Evolutionary conservation across 2,113 vertebrate species (phyloP).

Genomic region (Calyptomena viridis): DNA sequence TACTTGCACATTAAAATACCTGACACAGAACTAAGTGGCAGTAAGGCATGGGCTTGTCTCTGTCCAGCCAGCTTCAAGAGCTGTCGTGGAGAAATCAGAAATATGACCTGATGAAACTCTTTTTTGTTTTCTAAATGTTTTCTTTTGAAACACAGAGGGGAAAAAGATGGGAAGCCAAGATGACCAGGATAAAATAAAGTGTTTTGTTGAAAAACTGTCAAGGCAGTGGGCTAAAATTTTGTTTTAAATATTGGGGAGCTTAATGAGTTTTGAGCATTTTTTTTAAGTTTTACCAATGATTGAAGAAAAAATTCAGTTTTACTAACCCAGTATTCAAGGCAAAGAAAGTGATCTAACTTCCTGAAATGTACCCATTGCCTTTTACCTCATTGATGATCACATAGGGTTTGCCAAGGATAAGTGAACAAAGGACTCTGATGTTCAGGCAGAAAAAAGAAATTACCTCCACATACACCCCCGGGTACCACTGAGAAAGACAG

Average conservation of each 20-base stretch:
- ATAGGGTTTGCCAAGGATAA: neutral
- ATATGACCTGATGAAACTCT: rapidly evolving
- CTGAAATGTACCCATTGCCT: neutral
- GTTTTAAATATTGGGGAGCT: neutral
- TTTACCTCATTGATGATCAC: neutral
- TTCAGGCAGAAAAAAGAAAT: neutral
- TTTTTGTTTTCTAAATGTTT: neutral
- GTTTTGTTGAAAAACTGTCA: neutral
- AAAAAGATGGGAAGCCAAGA: neutral
- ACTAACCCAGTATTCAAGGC: neutral
- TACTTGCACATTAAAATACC: neutral
- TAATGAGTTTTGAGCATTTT: neutral
- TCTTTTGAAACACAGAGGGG: neutral
- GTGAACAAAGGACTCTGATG: neutral
- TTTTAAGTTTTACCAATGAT: neutral
- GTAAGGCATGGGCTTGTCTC: neutral
- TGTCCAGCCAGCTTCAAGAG: neutral
- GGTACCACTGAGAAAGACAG: neutral
- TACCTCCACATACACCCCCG: neutral
- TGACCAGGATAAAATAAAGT: neutral
- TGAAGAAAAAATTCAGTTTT: neutral
- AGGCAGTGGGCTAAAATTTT: neutral
- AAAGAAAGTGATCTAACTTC: neutral
- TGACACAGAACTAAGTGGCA: neutral
- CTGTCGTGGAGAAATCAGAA: neutral